phyloP scores from a whole-genome alignment of 2,797 vertebrate genomes.

The Crenuchus spilurus region DNA sequence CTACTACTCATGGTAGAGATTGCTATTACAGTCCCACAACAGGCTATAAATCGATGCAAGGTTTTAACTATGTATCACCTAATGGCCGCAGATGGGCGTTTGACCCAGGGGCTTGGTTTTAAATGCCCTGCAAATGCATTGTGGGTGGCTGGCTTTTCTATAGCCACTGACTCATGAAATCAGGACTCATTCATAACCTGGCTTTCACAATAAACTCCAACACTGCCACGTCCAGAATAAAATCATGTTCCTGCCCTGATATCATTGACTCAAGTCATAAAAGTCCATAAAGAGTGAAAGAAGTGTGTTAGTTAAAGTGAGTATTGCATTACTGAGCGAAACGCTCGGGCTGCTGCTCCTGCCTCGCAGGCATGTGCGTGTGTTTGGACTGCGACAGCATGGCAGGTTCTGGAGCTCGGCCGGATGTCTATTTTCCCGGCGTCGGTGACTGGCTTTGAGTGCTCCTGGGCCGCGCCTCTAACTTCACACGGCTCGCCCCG shows the following conservation, averaged over 20 bases:
- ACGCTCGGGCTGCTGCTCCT: slow-evolving; percentile 76
- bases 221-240: slow-evolving; percentile 66
- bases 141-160: slow-evolving; percentile 50
- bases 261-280: slow-evolving; percentile 72
- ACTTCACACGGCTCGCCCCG: slow-evolving; percentile 76
- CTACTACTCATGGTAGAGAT: neutral
- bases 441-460: slow-evolving; percentile 63
- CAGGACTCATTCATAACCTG: slow-evolving; percentile 55
- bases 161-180: slow-evolving; percentile 61
- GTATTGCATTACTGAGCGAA: slow-evolving; percentile 82
- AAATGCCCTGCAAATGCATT: slow-evolving; percentile 31
- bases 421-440: slow-evolving; percentile 62
- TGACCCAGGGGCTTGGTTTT: slow-evolving; percentile 29
- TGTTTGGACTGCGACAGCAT: slow-evolving; percentile 74
- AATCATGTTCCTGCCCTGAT: slow-evolving; percentile 59
- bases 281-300: slow-evolving; percentile 71
- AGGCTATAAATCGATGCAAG: slow-evolving; percentile 3
- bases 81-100: slow-evolving; percentile 33
- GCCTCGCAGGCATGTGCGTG: slow-evolving; percentile 77
- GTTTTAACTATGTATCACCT: slow-evolving; percentile 25
- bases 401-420: slow-evolving; percentile 51
- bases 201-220: slow-evolving; percentile 58
- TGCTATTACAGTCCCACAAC: neutral
- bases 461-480: slow-evolving; percentile 67
- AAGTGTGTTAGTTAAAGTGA: slow-evolving; percentile 78